Base-by-base conservation (phyloP, 37 sponge, comb jelly and placozoan species). In the Chondrosia reniformis region DNA sequence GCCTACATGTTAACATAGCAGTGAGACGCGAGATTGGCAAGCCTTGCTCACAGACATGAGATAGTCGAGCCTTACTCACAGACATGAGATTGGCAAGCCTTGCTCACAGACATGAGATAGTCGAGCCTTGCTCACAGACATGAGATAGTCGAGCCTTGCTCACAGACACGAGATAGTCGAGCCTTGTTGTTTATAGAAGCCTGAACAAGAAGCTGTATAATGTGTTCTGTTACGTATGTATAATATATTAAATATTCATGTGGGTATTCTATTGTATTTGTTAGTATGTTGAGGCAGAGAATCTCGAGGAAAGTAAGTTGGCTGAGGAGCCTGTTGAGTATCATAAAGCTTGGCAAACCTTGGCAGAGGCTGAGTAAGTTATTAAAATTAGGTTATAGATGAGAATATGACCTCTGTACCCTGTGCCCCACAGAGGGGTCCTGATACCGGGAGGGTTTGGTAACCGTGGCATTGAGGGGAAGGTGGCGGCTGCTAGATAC, bases 381-480 rank as follows among this genome's bases (percentile, higher is more conserved):
- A 3, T 80, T 33, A 19, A 32, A n/a, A n/a, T n/a, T n/a, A 49
- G 10, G 52, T 10, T 46, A 31, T 25, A 25, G 12, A 4, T 8
- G 9, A 25, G 28, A 45, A 31, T 42, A 15, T 55, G 27, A 10
- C 22, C 36, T 2, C 25, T 55, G 31, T 5, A 40, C 1, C 72
- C 0, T 40, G 46, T 7, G 22, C 17, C 12, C 44, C 38, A 2
- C 74, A 86, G 84, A 2, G 96, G 96, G 19, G 82, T 95, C 9
- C 69, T 97, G 15, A 89, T 94, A 7, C 94, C 94, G 31, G 92
- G 94, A n/a, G 98, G 98, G 13, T 95, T 95, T 80, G 96, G 96
- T 22, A 27, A 36, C 1, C 58, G 94, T 27, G 94, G 98, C 9
- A 91, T 80, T 28, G 90, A 92, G 45, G 98, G 98, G 24, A 97